Evolutionary conservation across 2,888 invertebrate species (phyloP).

Genomic region (Acrobasis suavella): DNA sequence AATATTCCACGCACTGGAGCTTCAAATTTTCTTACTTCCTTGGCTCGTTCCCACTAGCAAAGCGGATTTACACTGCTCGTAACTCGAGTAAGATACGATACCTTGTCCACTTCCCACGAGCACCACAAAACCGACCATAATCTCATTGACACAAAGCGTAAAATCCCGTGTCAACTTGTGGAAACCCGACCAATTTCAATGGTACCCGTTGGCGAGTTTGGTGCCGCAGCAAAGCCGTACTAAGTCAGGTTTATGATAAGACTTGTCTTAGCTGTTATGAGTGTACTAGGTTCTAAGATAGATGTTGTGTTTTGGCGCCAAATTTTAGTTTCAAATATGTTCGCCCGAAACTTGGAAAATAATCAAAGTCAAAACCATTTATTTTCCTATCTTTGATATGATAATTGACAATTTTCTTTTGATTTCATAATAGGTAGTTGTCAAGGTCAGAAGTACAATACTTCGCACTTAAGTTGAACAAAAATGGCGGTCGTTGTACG

Average conservation of each 20-base stretch:
- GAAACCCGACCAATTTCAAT: background rate
- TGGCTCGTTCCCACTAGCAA: conserved; percentile 21
- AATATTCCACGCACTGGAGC: background rate
- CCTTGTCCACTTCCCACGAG: background rate
- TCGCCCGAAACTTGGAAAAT: too few species aligned
- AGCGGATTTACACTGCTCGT: conserved; percentile 26
- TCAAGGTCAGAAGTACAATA: too few species aligned
- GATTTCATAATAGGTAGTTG: too few species aligned
- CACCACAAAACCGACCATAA: conserved; percentile 3
- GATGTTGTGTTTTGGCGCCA: background rate
- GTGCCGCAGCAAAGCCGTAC: conserved; percentile 4
- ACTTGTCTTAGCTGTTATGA: conserved; percentile 18
- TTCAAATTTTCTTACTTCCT: background rate
- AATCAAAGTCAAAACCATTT: too few species aligned
- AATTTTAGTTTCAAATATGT: background rate
- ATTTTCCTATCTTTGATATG: too few species aligned
- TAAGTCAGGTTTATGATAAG: conserved; percentile 21
- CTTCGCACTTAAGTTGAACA: too few species aligned
- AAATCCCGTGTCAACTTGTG: background rate
- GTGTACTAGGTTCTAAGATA: background rate
- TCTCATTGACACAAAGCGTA: background rate
- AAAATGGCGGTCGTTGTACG: too few species aligned
- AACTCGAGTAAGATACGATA: conserved; percentile 26
- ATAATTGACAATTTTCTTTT: too few species aligned
- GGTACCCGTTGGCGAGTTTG: conserved; percentile 7